Base-by-base conservation (phyloP, 2,888 invertebrate genomes). In the Zaprionus bogoriensis region DNA sequence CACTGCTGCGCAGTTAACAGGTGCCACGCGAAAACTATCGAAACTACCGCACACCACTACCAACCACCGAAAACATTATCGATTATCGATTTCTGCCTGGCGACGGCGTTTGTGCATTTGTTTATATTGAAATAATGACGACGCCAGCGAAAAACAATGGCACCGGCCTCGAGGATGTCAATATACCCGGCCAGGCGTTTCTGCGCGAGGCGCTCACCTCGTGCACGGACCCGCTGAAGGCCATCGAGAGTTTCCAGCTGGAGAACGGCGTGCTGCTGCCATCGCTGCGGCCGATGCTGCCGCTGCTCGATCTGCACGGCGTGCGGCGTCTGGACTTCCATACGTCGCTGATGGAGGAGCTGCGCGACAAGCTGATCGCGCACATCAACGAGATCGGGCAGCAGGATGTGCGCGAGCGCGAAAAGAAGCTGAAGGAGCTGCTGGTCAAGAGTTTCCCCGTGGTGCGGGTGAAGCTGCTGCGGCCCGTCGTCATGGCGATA, bases 231-330 rank as follows among this genome's bases (percentile, higher is more conserved):
- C 99, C 99, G 9, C 90, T 99, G 32, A 97, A 97, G 92, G 98
- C 99, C n/a, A 99, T 99, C 70, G 98, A 98, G 92, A 98, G 98
- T 91, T 99, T 99, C 7, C 91, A 96, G 94, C 92, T 97, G 42
- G 96, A 97, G 91, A 98, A 98, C 93, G 97, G 97, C 32, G 97
- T 98, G 80, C 92, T 97, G 55, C 91, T 99, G 44, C 98, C 98
- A 1, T 98, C 99, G 0, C 91, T 99, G 46, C 93, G 97, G 46
- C 98, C 99, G 12, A 99, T 99, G 95, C 91, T 99, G 64, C 99
- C 99, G 0, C 92, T 99, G 12, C 92, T 99, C 7, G 99, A 99
- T 91, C 93, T 99, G 19, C 99, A 99, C 89, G 97, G 97, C 2
- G 96, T 99, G 0, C 94, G 97, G 19, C 93, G 99, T 52, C 92